Evolutionary conservation across 2,797 vertebrate genomes (phyloP).

Genomic region (Myotis planiceps): DNA sequence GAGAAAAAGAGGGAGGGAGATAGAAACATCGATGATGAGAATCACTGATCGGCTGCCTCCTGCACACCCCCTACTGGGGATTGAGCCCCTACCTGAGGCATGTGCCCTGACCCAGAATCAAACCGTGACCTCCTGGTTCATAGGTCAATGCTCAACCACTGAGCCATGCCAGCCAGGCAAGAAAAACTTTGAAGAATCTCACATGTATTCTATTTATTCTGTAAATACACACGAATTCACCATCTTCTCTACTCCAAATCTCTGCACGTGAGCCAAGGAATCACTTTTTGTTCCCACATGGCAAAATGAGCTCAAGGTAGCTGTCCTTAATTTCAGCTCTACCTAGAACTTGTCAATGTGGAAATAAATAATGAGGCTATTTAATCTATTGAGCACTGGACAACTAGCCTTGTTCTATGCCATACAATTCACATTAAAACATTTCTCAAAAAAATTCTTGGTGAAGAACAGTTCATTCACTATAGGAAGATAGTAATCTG

Average conservation of each 20-base stretch:
- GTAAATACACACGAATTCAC: background rate
- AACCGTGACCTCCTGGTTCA: background rate
- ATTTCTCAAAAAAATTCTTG: background rate
- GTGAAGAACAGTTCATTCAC: constrained; percentile 4
- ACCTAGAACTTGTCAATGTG: background rate
- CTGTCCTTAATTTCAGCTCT: background rate
- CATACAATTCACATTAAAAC: background rate
- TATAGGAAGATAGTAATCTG: background rate
- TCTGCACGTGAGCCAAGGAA: background rate
- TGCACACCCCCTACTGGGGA: background rate
- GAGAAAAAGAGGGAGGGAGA: background rate
- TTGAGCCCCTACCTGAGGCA: background rate
- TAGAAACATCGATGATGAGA: background rate
- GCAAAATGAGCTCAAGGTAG: background rate
- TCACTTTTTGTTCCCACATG: background rate
- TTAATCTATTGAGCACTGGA: background rate
- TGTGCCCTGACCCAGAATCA: background rate
- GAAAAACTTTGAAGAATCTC: background rate
- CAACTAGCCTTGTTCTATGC: background rate
- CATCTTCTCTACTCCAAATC: background rate
- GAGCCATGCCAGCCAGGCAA: background rate
- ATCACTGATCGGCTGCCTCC: background rate
- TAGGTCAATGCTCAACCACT: background rate
- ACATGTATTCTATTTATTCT: background rate
- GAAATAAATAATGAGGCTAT: background rate